A percentile compares a stretch with the other conserved stretches of the same genome.
Evolutionary conservation across 2,797 vertebrate species (phyloP).

Genomic region (Podarcis siculus): DNA sequence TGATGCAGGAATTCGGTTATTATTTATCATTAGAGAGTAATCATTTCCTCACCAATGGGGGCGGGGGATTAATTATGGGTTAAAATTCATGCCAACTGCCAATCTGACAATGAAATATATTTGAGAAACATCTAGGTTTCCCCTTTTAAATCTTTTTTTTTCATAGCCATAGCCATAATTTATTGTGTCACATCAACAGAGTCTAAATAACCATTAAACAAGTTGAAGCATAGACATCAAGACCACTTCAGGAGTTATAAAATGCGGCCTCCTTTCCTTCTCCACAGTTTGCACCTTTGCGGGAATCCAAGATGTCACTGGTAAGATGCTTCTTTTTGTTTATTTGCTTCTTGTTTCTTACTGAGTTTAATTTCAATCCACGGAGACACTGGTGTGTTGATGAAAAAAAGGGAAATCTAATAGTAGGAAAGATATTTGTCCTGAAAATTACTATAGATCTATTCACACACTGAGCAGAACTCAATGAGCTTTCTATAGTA

Average conservation of each 20-base stretch:
- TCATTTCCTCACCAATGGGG: background rate
- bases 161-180: constrained; percentile 21
- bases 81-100: constrained; percentile 12
- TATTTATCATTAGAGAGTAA: constrained; percentile 8
- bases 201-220: constrained; percentile 10
- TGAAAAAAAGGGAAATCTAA: background rate
- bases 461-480: background rate
- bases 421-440: background rate
- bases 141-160: constrained; percentile 37
- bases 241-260: background rate
- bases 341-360: background rate
- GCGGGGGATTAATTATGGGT: constrained; percentile 2
- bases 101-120: constrained; percentile 10
- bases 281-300: accelerated
- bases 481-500: background rate
- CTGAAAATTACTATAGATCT: constrained; percentile 1
- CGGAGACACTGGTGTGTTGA: background rate
- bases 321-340: background rate
- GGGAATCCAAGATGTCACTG: background rate
- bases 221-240: background rate
- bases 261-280: background rate
- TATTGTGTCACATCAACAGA: constrained; percentile 13
- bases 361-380: constrained; percentile 1
- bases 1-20: background rate
- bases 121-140: constrained; percentile 23